Percentiles rank a stretch among this genome's conserved stretches.
Evolutionary conservation across 2,888 invertebrate genomes (phyloP).

Genomic region (Coelogynopora nodosa): DNA sequence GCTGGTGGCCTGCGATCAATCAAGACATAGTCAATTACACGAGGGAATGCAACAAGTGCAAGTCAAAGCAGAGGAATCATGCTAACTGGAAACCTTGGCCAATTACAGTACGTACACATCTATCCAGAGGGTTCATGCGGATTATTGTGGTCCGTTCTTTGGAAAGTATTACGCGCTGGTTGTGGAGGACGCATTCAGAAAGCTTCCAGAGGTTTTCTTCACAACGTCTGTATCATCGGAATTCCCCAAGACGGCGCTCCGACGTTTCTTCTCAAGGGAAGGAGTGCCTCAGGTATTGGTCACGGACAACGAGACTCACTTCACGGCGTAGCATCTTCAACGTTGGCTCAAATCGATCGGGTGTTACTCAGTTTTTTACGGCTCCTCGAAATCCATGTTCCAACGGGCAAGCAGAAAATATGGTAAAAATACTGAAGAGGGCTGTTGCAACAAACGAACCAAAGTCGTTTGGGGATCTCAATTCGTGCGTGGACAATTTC

Average conservation of each 20-base stretch:
- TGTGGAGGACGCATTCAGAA: neutral
- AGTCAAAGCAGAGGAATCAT: neutral
- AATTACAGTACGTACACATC: neutral
- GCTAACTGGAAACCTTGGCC: conserved; percentile 23
- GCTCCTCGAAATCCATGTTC: neutral
- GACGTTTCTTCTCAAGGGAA: neutral
- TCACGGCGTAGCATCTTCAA: neutral
- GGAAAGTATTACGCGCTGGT: conserved; percentile 9
- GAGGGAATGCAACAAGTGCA: neutral
- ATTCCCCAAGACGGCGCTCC: neutral
- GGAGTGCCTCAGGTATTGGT: conserved; percentile 13
- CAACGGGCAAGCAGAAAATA: conserved; percentile 2
- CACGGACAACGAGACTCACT: conserved; percentile 22
- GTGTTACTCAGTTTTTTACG: conserved; percentile 2
- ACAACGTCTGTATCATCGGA: neutral
- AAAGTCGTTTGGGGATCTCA: neutral
- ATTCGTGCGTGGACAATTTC: neutral
- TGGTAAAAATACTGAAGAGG: conserved; percentile 9
- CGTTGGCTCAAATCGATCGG: neutral
- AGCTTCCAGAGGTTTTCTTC: neutral
- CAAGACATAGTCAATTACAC: neutral
- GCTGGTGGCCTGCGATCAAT: neutral
- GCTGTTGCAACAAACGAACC: neutral
- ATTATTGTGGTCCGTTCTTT: conserved; percentile 29
- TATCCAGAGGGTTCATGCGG: conserved; percentile 29